phyloP scores from a whole-genome alignment of 2,888 invertebrate species.

The Parnassius apollo region DNA sequence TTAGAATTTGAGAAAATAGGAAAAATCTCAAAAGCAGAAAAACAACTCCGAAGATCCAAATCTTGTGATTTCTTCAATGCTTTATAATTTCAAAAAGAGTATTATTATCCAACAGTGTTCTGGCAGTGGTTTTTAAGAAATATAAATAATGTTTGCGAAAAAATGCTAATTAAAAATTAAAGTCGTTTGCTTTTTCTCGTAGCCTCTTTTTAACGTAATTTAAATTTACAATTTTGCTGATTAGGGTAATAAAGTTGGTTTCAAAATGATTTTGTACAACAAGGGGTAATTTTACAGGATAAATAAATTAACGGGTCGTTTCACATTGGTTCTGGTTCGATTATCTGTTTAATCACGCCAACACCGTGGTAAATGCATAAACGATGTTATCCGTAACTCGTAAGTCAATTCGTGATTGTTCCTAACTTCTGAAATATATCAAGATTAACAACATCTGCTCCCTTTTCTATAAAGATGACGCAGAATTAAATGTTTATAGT shows the following conservation, averaged over 20 bases:
- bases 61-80: too few species aligned
- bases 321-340: slow-evolving; percentile 41
- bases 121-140: too few species aligned
- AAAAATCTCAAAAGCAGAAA: too few species aligned
- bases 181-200: not conserved
- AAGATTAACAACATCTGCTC: slow-evolving; percentile 3
- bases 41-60: too few species aligned
- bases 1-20: too few species aligned
- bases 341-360: slow-evolving; percentile 51
- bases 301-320: slow-evolving; percentile 61
- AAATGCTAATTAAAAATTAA: not conserved
- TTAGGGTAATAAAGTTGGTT: slow-evolving; percentile 40
- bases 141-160: not conserved
- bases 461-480: too few species aligned
- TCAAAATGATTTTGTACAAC: slow-evolving; percentile 44
- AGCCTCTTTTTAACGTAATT: slow-evolving; percentile 31
- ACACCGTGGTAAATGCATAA: slow-evolving; percentile 57
- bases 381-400: slow-evolving; percentile 58
- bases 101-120: too few species aligned
- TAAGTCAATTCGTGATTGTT: slow-evolving; percentile 28
- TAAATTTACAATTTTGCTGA: slow-evolving; percentile 35
- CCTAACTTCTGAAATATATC: slow-evolving; percentile 28
- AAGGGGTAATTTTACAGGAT: slow-evolving; percentile 52
- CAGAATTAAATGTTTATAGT: too few species aligned
- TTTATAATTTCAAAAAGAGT: too few species aligned